phyloP scores from a whole-genome alignment of 2,888 invertebrate species.

The Entomobrya multifasciata region DNA sequence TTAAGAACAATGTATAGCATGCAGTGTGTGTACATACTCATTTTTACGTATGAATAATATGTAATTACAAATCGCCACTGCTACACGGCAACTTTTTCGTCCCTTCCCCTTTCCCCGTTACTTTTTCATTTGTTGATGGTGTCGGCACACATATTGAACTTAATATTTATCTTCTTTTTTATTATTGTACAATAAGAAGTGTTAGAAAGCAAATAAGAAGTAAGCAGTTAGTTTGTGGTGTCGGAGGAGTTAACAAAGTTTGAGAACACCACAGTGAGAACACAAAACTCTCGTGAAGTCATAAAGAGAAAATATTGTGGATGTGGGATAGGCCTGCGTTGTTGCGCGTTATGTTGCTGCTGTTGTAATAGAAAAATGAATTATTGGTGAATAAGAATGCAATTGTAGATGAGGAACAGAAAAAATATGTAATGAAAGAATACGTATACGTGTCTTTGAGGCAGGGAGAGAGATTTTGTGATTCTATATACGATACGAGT shows the following conservation, averaged over 20 bases:
- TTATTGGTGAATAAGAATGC: constrained; percentile 54
- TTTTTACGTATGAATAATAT: background rate
- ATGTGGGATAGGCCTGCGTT: constrained; percentile 30
- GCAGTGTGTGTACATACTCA: background rate
- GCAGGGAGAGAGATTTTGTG: no score
- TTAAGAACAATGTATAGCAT: constrained; percentile 15
- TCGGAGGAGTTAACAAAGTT: no score
- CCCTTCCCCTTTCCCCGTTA: constrained; percentile 42
- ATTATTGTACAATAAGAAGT: no score
- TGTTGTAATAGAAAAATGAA: constrained; percentile 11
- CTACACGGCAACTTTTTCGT: background rate
- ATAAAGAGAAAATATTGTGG: background rate
- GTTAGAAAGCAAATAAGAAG: no score
- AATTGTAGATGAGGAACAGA: background rate
- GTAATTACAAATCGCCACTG: background rate
- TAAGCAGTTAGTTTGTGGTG: no score
- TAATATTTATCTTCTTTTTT: no score
- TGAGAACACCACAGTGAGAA: no score
- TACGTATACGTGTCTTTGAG: no score
- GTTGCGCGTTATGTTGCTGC: background rate
- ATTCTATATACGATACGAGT: no score
- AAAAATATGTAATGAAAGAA: background rate
- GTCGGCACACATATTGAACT: background rate
- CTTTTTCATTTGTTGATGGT: background rate
- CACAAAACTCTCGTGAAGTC: no score